These are phyloP conservation scores for Heliopora coerulea DNA, from an alignment of 92 coral and sea anemone species.

Conservation along the genomic window DNA sequence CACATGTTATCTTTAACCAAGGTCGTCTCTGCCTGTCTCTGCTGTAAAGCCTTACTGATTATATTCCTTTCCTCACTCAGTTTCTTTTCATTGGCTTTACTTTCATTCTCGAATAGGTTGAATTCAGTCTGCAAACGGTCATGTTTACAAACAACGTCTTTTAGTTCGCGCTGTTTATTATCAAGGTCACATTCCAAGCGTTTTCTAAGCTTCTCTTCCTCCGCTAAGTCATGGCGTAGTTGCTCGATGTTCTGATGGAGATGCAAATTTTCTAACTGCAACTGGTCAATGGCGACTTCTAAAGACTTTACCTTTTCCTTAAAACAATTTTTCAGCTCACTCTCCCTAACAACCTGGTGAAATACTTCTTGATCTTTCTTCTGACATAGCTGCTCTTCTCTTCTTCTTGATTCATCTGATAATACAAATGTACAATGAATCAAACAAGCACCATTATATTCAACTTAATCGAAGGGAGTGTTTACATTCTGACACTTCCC, in stretches of 20 bases:
- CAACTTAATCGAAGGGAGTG: no score
- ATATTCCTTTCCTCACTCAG: neutral
- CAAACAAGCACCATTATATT: no score
- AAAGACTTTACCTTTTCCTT: slow-evolving; percentile 7
- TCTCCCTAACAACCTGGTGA: slow-evolving; percentile 10
- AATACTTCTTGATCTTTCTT: slow-evolving; percentile 26
- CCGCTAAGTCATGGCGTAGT: neutral
- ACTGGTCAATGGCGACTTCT: slow-evolving; percentile 2
- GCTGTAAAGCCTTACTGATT: neutral
- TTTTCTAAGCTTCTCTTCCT: neutral
- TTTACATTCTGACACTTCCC: no score
- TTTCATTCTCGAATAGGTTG: slow-evolving; percentile 77
- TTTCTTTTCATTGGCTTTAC: slow-evolving; percentile 39
- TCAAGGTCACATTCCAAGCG: neutral
- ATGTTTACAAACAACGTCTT: slow-evolving; percentile 11
- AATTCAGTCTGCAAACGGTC: slow-evolving; percentile 59
- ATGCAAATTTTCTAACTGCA: slow-evolving; percentile 9
- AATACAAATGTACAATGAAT: neutral
- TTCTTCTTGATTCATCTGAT: slow-evolving; percentile 13
- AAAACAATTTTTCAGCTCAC: slow-evolving; percentile 28
- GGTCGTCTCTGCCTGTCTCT: neutral
- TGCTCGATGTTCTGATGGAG: slow-evolving; percentile 1
- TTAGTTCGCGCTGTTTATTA: neutral
- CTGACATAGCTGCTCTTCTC: neutral
- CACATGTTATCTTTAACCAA: neutral